Evolutionary conservation across 2,797 vertebrate genomes (phyloP).

Genomic region (Aphelocoma californica): DNA sequence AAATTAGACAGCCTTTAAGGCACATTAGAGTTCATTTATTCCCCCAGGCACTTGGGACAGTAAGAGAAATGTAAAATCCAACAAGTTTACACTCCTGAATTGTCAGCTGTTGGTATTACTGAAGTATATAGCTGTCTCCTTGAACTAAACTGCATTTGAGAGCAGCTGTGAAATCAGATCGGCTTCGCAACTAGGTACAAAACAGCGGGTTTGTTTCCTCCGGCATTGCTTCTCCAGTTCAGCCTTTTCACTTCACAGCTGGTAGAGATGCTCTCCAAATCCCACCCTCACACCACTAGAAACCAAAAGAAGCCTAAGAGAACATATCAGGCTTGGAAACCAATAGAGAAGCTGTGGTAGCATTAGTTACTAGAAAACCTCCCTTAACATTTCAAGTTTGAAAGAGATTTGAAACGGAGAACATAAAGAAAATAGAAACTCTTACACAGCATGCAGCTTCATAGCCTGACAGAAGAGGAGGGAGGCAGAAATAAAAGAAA

Average conservation of each 20-base stretch:
- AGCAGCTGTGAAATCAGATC: not conserved
- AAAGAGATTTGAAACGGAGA: not conserved
- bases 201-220: not conserved
- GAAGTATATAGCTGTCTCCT: not conserved
- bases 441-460: not conserved
- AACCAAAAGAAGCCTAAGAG: not conserved
- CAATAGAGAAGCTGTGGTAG: not conserved
- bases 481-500: not conserved
- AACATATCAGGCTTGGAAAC: not conserved
- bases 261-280: not conserved
- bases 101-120: not conserved
- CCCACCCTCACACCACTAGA: not conserved
- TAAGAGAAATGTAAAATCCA: not conserved
- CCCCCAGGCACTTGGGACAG: not conserved
- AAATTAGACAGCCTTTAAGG: not conserved
- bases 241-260: not conserved
- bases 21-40: not conserved
- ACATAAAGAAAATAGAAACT: not conserved
- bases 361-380: not conserved
- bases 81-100: not conserved
- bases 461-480: not conserved
- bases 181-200: not conserved
- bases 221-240: not conserved
- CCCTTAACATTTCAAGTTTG: not conserved
- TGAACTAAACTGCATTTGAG: not conserved